Conservation (phyloP, 2,113 vertebrate species). For the Neolamprologus ventralis region DNA sequence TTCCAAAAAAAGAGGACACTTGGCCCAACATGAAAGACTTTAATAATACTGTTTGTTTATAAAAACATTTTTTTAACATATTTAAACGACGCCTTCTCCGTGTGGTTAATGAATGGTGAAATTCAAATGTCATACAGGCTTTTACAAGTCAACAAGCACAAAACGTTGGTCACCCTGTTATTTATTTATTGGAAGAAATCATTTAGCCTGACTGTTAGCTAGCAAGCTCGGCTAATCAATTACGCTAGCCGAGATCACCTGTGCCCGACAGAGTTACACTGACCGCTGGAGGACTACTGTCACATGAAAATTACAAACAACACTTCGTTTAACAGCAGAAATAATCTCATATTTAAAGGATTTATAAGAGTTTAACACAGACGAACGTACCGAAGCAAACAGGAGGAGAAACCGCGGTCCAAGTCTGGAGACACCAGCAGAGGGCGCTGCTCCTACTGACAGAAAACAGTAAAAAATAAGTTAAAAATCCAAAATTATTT, state of each 20-base stretch:
- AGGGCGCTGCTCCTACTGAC: background rate
- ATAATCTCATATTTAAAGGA: background rate
- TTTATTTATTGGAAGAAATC: background rate
- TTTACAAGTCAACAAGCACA: fast-evolving
- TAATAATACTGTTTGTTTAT: background rate
- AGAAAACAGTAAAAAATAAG: background rate
- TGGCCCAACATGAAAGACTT: background rate
- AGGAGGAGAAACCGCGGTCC: background rate
- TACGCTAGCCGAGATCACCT: background rate
- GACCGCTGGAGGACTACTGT: background rate
- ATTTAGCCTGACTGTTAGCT: background rate
- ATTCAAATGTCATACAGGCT: background rate
- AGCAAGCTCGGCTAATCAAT: background rate
- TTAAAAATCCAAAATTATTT: background rate
- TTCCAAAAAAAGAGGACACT: background rate
- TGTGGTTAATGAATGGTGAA: background rate
- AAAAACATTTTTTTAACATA: background rate
- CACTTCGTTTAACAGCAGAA: fast-evolving
- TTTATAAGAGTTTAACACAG: background rate
- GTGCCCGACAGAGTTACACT: background rate
- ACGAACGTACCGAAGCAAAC: background rate
- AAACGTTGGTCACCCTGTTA: fast-evolving
- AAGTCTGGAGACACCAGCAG: background rate
- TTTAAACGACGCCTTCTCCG: fast-evolving
- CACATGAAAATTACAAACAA: background rate